Conservation (phyloP, 2,113 vertebrate species). For the Naja naja region DNA sequence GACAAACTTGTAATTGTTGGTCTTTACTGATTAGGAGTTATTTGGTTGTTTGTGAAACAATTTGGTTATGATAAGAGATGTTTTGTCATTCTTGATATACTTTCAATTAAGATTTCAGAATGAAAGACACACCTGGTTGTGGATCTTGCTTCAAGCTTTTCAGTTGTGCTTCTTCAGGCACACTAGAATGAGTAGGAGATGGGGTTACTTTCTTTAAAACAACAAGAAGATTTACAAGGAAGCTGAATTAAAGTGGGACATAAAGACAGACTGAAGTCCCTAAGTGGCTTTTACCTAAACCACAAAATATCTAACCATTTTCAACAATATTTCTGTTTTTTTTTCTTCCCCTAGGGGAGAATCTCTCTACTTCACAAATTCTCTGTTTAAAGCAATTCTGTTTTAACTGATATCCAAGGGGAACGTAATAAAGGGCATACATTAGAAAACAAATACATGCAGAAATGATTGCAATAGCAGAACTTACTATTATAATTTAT, state of each 20-base stretch:
- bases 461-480: background rate
- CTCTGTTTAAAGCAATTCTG: background rate
- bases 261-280: background rate
- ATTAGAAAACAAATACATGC: background rate
- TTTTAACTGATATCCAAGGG: background rate
- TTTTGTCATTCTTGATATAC: background rate
- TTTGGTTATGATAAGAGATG: background rate
- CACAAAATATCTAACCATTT: background rate
- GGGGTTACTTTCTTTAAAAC: background rate
- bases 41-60: background rate
- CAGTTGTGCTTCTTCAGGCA: background rate
- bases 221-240: background rate
- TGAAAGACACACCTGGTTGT: background rate
- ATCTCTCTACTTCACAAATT: background rate
- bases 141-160: background rate
- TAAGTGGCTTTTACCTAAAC: background rate
- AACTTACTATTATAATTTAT: background rate
- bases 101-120: background rate
- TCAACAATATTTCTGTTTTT: background rate
- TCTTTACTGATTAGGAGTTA: background rate
- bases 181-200: background rate
- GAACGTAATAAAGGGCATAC: background rate
- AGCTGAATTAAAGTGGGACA: background rate
- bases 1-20: background rate
- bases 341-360: fast-evolving